Evolutionary conservation across 2,888 invertebrate species (phyloP), one percentile per base, ranked within the genome.

Genomic region (Rotaria macrura): DNA sequence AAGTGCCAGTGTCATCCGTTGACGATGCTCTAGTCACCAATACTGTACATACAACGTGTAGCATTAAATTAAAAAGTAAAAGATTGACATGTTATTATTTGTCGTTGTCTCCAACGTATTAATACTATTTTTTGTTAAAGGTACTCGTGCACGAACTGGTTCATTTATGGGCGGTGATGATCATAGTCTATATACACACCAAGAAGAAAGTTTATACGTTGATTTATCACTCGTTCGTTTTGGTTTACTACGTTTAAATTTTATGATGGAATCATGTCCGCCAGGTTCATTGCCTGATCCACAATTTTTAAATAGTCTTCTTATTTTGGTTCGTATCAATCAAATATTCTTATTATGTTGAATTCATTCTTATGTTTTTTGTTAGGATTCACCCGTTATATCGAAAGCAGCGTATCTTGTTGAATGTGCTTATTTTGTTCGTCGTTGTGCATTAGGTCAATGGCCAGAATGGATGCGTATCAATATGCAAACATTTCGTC

Each of bases 381-480:
- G n/a, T 38, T 40, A 98, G 52, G 94, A 96, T 90, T 96, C 98
- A 0, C 96, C 98, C 0, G 94, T 98, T 0, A 94, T 97, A 0
- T 94, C 96, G 0, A 92, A 97, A 89, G 98, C 99, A 6, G 94
- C 95, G 0, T 93, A 98, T 85, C 92, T 98, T 14, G 91, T 99
- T 87, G 99, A 99, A 91, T 97, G 97, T 90, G 95, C 97, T 0
- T 94, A 97, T 90, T 95, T 98, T 88, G 97, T 99, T 3, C 97
- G 98, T 90, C 94, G 95, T 88, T 99, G 99, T 91, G 99, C 98
- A 91, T 95, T 95, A 90, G 97, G 97, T 0, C 96, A 96, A 88
- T 99, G 99, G 99, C 98, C 99, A 0, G 93, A 94, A 86, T 99
- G 99, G 97, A 95, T 97, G 93, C 96, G 94, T 85, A 93, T 93